These are phyloP conservation scores for Piaya cayana DNA, from an alignment of 2,113 vertebrate species.

Conservation along the genomic window DNA sequence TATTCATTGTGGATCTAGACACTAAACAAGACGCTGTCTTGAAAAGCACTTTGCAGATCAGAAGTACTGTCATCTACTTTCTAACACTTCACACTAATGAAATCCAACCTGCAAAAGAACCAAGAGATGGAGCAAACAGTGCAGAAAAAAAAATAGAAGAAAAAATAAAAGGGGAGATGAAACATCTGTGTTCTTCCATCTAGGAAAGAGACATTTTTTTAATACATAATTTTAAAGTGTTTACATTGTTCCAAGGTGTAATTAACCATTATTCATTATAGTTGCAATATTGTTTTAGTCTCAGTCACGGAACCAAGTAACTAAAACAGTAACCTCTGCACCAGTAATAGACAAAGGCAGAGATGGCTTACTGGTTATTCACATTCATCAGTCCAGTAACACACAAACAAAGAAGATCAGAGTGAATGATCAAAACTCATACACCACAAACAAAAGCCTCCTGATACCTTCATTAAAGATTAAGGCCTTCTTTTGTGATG, in stretches of 20 bases:
- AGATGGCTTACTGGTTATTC: not conserved
- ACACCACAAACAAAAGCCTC: not conserved
- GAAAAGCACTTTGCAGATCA: not conserved
- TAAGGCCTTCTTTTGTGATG: not conserved
- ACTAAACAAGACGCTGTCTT: not conserved
- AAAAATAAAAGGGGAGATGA: fast-evolving
- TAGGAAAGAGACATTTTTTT: not conserved
- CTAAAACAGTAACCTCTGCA: not conserved
- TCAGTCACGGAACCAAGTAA: not conserved
- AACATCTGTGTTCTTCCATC: not conserved
- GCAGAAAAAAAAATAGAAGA: not conserved
- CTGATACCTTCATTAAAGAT: not conserved
- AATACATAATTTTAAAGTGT: not conserved
- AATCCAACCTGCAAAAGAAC: not conserved
- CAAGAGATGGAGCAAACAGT: not conserved
- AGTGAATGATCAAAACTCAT: not conserved
- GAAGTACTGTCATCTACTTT: not conserved
- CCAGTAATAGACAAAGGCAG: fast-evolving
- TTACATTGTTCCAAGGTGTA: not conserved
- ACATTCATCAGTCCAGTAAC: not conserved
- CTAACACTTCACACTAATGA: not conserved
- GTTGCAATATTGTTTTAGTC: not conserved
- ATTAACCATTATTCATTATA: not conserved
- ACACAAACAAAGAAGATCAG: not conserved
- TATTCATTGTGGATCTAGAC: not conserved